Base-by-base conservation (phyloP, 2,113 vertebrate species). In the Xyliphius kryptos region DNA sequence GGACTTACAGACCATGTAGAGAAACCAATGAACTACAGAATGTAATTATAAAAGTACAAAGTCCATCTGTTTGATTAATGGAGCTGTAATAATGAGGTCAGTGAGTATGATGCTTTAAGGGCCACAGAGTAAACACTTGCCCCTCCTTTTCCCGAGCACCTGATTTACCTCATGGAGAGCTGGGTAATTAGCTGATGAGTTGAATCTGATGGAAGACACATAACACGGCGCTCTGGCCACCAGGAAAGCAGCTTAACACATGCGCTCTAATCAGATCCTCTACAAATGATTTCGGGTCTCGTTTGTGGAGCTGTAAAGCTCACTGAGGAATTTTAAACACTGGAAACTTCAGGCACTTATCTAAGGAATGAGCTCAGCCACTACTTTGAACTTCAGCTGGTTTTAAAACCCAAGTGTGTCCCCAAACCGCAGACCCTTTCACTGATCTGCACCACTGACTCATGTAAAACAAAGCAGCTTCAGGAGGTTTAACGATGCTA, bases 241-340 rank as follows among this genome's bases (percentile, higher is more conserved):
- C 46, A 66, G 48, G 47, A 51, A 41, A 16, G 40, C 20, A 14
- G 38, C 38, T 1, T 2, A 7, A 41, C 64, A 50, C 19, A 26
- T 49, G 48, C 14, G 61, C 12, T 19, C 22, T 20, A 64, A 36
- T 50, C 55, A 64, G 46, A 48, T n/a, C 26, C 37, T 44, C 36
- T 10, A 1, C 55, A 63, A 48, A 32, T 60, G 17, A 62, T 14
- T 6, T n/a, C n/a, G n/a, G 21, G 16, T 55, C 37, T 55, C 44
- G 44, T 38, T 17, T 52, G 47, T 15, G 57, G 15, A 59, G 64
- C 56, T 17, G 52, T 54, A 64, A 65, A 67, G 37, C 44, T 37
- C 40, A 32, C 22, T 41, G 63, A 17, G 61, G 70, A 61, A 64
- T 72, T 68, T 72, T 61, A 68, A 64, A 60, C 52, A 52, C 55